A percentile compares a stretch with the other conserved stretches of the same genome.
These are phyloP conservation scores for Dicaeum eximium DNA, from an alignment of 2,113 vertebrate species.

Conservation along the genomic window DNA sequence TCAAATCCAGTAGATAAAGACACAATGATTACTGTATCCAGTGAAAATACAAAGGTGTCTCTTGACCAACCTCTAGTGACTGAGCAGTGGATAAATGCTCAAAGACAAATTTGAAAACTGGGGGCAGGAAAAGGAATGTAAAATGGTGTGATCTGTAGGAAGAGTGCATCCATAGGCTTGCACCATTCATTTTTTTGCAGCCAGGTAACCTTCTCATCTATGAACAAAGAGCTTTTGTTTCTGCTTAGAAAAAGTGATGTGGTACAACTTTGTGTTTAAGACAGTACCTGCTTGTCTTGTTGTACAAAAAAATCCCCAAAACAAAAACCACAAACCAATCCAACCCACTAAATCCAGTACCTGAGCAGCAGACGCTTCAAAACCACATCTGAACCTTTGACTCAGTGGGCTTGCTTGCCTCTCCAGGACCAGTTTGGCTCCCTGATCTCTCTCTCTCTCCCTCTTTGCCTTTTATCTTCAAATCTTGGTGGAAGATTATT, in stretches of 20 bases:
- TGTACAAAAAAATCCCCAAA: background rate
- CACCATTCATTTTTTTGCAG: background rate
- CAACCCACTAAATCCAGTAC: accelerated
- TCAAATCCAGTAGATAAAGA: background rate
- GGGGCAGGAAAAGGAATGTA: background rate
- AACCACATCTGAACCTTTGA: background rate
- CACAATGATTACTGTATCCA: background rate
- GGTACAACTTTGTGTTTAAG: background rate
- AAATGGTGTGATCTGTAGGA: background rate
- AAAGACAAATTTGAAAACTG: background rate
- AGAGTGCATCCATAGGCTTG: background rate
- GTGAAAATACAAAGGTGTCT: background rate
- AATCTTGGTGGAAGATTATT: background rate
- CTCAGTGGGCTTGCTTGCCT: background rate
- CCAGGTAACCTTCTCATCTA: background rate
- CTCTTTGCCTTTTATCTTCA: background rate
- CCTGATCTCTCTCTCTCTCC: background rate
- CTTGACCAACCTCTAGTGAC: background rate
- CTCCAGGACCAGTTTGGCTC: background rate
- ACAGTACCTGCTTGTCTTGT: background rate
- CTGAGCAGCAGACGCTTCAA: background rate
- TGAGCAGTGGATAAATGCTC: background rate
- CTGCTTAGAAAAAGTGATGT: background rate
- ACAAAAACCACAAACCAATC: background rate
- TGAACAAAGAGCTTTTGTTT: background rate